Conservation (phyloP, 1,140 invertebrate genomes). For the Eupeodes corollae region DNA sequence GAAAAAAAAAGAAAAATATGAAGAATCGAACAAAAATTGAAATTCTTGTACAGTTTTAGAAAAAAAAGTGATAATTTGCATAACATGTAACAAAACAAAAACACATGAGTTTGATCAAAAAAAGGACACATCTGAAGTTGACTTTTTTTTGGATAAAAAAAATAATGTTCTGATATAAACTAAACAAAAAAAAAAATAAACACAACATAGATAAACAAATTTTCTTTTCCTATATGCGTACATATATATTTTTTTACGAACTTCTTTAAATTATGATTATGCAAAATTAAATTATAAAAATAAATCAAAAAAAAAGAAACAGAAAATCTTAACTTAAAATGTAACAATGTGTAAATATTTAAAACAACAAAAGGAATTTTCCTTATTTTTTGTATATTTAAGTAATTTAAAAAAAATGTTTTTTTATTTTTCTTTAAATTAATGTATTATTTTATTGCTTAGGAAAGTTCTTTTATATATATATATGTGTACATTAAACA, state of each 20-base stretch:
- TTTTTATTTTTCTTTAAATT: not conserved
- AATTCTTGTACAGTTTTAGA: conserved; percentile 4
- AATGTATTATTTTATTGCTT: not conserved
- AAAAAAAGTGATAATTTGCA: conserved; percentile 35
- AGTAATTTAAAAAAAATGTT: not conserved
- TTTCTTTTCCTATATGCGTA: conserved; percentile 8
- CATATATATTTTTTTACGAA: conserved; percentile 5
- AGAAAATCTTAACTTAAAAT: no score
- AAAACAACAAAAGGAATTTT: conserved; percentile 2
- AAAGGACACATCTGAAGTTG: not conserved
- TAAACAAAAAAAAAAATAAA: conserved; percentile 21
- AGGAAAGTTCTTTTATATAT: not conserved
- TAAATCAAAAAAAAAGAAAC: conserved; percentile 4
- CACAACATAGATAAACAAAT: conserved; percentile 9
- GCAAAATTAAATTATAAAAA: conserved; percentile 6
- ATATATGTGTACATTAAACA: not conserved
- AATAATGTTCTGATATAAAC: conserved; percentile 16
- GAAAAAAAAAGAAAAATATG: not conserved
- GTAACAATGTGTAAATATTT: conserved; percentile 3
- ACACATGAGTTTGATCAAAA: not conserved
- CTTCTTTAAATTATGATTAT: conserved; percentile 11
- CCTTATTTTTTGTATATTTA: not conserved
- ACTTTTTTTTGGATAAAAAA: not conserved
- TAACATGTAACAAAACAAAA: conserved; percentile 16
- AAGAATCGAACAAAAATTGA: no score